Evolutionary conservation across 2,888 invertebrate species (phyloP).

Genomic region (Shargacucullia verbasci): DNA sequence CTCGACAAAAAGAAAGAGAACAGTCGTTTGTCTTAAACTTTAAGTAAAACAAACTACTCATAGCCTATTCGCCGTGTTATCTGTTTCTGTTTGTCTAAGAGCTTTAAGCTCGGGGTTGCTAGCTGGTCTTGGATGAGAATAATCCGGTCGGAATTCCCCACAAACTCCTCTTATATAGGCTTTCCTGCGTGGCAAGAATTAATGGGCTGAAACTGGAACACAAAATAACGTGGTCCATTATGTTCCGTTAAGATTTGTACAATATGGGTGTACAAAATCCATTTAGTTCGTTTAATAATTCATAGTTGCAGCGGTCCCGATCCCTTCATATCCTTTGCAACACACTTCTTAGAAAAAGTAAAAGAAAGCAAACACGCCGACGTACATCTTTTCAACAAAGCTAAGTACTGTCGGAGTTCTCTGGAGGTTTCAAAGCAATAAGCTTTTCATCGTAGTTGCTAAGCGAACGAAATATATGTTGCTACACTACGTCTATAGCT

Average conservation of each 20-base stretch:
- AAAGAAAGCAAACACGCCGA: conserved; percentile 49
- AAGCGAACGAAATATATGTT: conserved; percentile 48
- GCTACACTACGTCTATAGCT: conserved; percentile 13
- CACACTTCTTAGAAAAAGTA: conserved; percentile 34
- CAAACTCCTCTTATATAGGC: conserved; percentile 40
- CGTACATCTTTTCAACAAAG: conserved; percentile 61
- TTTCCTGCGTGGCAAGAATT: conserved; percentile 30
- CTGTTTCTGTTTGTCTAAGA: conserved; percentile 35
- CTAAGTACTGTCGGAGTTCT: conserved; percentile 62
- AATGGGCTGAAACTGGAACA: conserved; percentile 24
- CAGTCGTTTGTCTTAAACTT: too few relatives aligned
- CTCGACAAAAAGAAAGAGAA: too few relatives aligned
- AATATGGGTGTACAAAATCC: conserved; percentile 7
- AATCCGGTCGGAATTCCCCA: conserved; percentile 38
- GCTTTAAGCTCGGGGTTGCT: conserved; percentile 39
- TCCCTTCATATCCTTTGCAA: conserved; percentile 38
- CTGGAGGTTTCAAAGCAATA: conserved; percentile 62
- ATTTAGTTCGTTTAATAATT: conserved; percentile 28
- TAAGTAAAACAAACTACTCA: too few relatives aligned
- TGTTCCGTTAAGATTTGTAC: conserved; percentile 12
- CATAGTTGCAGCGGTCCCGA: conserved; percentile 31
- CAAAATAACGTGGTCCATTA: conserved; percentile 26
- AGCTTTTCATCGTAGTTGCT: conserved; percentile 62
- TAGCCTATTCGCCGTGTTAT: conserved; percentile 30
- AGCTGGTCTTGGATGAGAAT: conserved; percentile 44